Percentiles rank a stretch among this genome's conserved stretches.
These are phyloP conservation scores for Lipophrys pholis DNA, from an alignment of 2,113 vertebrate genomes.

Conservation along the genomic window DNA sequence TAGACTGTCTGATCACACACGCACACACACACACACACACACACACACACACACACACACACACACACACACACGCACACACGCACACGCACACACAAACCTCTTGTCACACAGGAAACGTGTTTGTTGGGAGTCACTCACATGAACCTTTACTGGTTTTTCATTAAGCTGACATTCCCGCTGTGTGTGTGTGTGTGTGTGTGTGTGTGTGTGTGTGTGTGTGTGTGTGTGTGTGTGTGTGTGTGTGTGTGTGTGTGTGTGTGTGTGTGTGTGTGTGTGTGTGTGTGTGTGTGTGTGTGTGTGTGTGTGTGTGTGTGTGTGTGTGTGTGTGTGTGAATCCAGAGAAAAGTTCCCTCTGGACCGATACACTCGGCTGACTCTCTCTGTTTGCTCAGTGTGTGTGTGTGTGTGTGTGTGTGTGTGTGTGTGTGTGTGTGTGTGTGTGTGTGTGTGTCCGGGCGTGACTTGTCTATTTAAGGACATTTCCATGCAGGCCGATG, in stretches of 20 bases:
- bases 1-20: too few species aligned
- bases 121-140: slow-evolving; percentile 1
- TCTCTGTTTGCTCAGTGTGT: slow-evolving; percentile 42
- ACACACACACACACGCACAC: slow-evolving; percentile 24
- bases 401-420: slow-evolving; percentile 1
- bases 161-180: slow-evolving; percentile 21
- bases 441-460: slow-evolving; percentile 51
- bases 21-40: too few species aligned
- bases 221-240: too few species aligned
- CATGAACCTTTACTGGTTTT: slow-evolving; percentile 5
- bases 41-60: neutral
- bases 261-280: too few species aligned
- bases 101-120: neutral
- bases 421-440: slow-evolving; percentile 17
- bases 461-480: slow-evolving; percentile 70
- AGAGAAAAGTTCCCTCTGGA: slow-evolving; percentile 48
- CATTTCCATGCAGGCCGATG: slow-evolving; percentile 32
- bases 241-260: too few species aligned
- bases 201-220: too few species aligned
- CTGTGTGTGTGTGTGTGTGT: slow-evolving; percentile 38
- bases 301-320: too few species aligned
- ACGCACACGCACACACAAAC: slow-evolving; percentile 35
- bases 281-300: too few species aligned
- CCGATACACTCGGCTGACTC: slow-evolving; percentile 52
- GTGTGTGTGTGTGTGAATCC: neutral